Evolutionary conservation across 2,888 invertebrate species (phyloP).

Genomic region (Cephonodes hylas): DNA sequence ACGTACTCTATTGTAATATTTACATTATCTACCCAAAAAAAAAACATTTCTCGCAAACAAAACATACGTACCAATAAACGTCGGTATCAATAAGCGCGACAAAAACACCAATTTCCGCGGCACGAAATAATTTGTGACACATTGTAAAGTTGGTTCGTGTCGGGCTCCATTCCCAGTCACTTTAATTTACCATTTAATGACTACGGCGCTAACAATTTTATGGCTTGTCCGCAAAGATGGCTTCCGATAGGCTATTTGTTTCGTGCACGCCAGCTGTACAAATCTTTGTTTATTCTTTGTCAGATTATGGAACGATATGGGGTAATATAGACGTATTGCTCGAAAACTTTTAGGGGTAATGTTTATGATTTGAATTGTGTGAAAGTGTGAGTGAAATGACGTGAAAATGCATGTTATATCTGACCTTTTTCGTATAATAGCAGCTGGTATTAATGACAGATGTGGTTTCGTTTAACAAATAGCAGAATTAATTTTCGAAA

Average conservation of each 20-base stretch:
- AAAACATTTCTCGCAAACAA: not conserved
- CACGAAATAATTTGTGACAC: slow-evolving; percentile 8
- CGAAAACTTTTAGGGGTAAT: not conserved
- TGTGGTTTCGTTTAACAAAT: too few relatives aligned
- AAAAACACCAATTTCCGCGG: not conserved
- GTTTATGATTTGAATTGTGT: too few relatives aligned
- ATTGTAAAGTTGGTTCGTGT: slow-evolving; percentile 13
- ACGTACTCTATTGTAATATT: too few relatives aligned
- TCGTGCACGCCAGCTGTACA: not conserved
- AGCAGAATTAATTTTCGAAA: not conserved
- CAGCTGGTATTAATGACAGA: too few relatives aligned
- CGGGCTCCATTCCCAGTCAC: slow-evolving; percentile 9
- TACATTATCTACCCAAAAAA: too few relatives aligned
- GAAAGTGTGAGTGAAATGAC: too few relatives aligned
- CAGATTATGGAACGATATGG: not conserved
- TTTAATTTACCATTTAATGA: slow-evolving; percentile 16
- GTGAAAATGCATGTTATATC: too few relatives aligned
- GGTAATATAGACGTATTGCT: not conserved
- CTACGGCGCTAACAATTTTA: slow-evolving; percentile 10
- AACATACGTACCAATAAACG: not conserved
- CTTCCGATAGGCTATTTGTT: not conserved
- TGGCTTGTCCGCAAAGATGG: not conserved
- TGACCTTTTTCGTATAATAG: too few relatives aligned
- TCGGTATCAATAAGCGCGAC: not conserved
- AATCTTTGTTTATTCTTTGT: not conserved